Conservation (phyloP, 2,113 vertebrate species). For the Brienomyrus brachyistius region DNA sequence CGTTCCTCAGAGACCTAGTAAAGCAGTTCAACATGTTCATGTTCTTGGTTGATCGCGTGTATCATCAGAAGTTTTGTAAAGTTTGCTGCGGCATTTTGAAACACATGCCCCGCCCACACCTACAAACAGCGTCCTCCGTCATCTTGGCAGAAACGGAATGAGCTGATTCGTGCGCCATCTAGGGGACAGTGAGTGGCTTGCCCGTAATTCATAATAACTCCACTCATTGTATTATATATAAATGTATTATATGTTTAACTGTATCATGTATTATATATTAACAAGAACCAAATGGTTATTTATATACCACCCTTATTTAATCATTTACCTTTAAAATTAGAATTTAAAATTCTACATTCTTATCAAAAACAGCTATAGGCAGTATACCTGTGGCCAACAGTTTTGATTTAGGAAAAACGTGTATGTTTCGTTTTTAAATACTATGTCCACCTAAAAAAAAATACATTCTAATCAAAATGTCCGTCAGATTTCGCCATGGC, state of each 20-base stretch:
- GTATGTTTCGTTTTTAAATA: neutral
- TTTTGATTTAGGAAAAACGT: neutral
- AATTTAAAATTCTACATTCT: neutral
- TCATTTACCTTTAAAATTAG: neutral
- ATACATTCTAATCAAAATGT: neutral
- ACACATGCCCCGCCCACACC: neutral
- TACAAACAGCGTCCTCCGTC: neutral
- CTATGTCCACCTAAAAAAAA: neutral
- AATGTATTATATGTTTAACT: neutral
- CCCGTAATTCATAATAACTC: neutral
- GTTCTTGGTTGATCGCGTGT: neutral
- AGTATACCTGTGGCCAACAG: neutral
- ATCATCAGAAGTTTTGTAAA: neutral
- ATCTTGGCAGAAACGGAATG: neutral
- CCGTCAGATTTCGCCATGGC: too few species aligned
- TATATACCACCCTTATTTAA: neutral
- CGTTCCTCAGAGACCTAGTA: neutral
- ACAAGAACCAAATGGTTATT: neutral
- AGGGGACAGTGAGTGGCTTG: neutral
- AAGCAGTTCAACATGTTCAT: neutral
- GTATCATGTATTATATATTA: neutral
- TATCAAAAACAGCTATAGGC: neutral
- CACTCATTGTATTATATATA: too few species aligned
- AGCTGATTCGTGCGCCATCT: neutral
- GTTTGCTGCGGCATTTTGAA: neutral